phyloP scores from a whole-genome alignment of 2,797 vertebrate genomes.

The Microctenopoma lineatum region DNA sequence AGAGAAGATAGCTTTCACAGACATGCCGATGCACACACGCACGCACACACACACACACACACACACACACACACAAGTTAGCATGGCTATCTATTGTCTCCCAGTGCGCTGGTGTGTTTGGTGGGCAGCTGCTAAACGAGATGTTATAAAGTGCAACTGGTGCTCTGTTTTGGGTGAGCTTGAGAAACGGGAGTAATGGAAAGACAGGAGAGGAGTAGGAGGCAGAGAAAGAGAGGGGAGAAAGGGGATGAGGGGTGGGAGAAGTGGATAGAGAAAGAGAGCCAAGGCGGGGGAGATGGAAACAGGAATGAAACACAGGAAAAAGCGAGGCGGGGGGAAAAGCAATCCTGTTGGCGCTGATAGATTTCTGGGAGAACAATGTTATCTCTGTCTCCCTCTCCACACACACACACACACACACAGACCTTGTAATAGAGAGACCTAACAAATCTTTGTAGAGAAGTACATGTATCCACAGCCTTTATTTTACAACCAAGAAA shows the following conservation, averaged over 20 bases:
- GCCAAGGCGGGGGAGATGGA: conserved; percentile 50
- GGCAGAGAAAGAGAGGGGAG: conserved; percentile 21
- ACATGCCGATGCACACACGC: conserved; percentile 39
- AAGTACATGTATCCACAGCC: conserved; percentile 65
- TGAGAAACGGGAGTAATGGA: conserved; percentile 47
- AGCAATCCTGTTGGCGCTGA: conserved; percentile 81
- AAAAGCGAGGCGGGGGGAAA: conserved; percentile 59
- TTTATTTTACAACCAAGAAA: conserved; percentile 70
- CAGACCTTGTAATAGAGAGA: conserved; percentile 64
- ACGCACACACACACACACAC: not conserved
- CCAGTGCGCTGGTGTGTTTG: conserved; percentile 33
- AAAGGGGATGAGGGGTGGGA: not conserved
- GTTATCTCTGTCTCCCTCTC: conserved; percentile 74
- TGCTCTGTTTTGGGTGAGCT: conserved; percentile 55
- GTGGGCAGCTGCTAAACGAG: conserved; percentile 63
- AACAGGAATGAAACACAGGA: conserved; percentile 70
- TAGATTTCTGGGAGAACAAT: conserved; percentile 81
- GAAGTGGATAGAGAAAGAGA: conserved; percentile 27
- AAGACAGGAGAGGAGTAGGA: conserved; percentile 26
- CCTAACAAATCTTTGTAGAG: conserved; percentile 74
- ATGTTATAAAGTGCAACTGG: conserved; percentile 76
- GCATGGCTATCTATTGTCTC: conserved; percentile 46
- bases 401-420: conserved; percentile 32
- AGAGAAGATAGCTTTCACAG: conserved; percentile 66
- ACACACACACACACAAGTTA: conserved; percentile 21